Evolutionary conservation across 2,113 vertebrate species (phyloP).

Genomic region (Mohoua ochrocephala): DNA sequence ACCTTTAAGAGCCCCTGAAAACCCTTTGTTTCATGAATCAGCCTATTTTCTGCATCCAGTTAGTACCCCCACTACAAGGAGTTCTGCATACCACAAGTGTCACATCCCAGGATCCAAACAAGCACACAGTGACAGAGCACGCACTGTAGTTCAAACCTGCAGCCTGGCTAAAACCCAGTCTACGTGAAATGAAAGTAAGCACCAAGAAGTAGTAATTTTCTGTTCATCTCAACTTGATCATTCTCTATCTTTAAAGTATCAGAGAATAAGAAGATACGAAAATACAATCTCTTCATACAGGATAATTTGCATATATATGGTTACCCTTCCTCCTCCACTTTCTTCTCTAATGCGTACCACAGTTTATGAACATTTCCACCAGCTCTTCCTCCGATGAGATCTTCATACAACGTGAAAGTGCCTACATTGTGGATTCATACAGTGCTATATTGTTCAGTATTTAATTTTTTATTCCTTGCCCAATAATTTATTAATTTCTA

Average conservation of each 20-base stretch:
- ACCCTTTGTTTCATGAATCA: neutral
- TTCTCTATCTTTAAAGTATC: neutral
- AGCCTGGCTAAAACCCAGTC: neutral
- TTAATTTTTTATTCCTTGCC: neutral
- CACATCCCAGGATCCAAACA: neutral
- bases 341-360: neutral
- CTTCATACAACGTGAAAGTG: neutral
- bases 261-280: neutral
- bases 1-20: neutral
- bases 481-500: neutral
- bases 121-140: accelerated
- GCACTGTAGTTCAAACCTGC: neutral
- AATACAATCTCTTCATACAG: neutral
- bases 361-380: neutral
- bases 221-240: neutral
- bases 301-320: neutral
- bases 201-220: neutral
- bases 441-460: neutral
- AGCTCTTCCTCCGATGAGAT: neutral
- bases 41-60: neutral
- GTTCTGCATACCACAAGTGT: neutral
- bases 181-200: neutral
- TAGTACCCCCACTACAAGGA: neutral
- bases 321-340: neutral
- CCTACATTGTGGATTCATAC: neutral